Base-by-base conservation (phyloP, 2,113 vertebrate species). In the Lanius collurio region DNA sequence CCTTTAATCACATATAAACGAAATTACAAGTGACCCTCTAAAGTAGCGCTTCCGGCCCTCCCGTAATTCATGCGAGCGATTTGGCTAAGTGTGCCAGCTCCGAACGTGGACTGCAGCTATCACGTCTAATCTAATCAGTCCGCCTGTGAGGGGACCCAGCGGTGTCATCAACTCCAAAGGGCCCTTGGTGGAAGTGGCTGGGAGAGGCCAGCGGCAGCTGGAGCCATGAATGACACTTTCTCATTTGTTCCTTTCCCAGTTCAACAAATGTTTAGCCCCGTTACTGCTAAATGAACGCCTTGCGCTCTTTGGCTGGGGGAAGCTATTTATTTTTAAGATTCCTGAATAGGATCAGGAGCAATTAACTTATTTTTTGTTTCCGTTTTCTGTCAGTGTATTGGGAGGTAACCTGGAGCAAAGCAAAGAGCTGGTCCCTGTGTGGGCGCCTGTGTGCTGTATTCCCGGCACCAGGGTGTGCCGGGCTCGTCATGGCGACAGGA, bases 201-300 rank as follows among this genome's bases (percentile, higher is more conserved):
- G 94, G 96, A 94, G 95, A 96, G 96, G 93, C 96, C 95, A 97
- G 83, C 93, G 88, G 90, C 92, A 93, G 90, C 85, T 30, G 95
- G 79, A 94, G 90, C 95, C 90, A 56, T 89, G 93, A 94, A 49
- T 95, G 96, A 93, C 96, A 95, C 96, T 68, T 96, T 90, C 83
- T 63, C 90, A 89, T 91, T 96, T 96, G 96, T 96, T 93, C 95
- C 96, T 96, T 97, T 97, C 90, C 95, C 96, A 95, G 95, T 86
- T 93, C 92, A 75, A 67, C 95, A 78, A 87, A 95, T 67, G 95
- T 85, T 92, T 86, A 86, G 93, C 73, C 68, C 73, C 41, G 86
- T 60, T 30, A 82, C 94, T 33, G 92, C 64, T 83, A 90, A 96
- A 92, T 90, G 90, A 94, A 63, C 85, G 56, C 44, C 68, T 63